phyloP scores from a whole-genome alignment of 2,113 vertebrate genomes.

The Python bivittatus region DNA sequence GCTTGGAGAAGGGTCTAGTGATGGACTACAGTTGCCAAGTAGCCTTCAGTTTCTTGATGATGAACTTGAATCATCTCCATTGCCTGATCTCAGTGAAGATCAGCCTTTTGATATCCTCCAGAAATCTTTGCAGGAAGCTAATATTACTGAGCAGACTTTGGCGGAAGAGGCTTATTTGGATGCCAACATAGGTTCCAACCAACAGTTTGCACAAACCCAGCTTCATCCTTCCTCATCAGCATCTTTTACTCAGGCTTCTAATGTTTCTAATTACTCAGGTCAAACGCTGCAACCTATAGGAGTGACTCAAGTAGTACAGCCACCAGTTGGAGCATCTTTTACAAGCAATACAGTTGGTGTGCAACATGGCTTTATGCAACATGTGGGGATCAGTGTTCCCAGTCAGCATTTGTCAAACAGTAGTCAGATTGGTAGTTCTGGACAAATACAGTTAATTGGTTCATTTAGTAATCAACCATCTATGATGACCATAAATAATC shows the following conservation, averaged over 20 bases:
- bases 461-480: constrained; percentile 88
- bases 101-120: constrained; percentile 98
- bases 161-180: constrained; percentile 96
- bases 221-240: constrained; percentile 83
- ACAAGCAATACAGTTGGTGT: constrained; percentile 84
- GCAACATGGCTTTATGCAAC: constrained; percentile 92
- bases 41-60: constrained; percentile 97
- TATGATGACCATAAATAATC: constrained; percentile 94
- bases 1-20: constrained; percentile 84
- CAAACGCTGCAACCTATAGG: constrained; percentile 80
- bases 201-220: constrained; percentile 81
- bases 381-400: constrained; percentile 82
- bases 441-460: constrained; percentile 93
- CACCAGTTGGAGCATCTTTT: constrained; percentile 80
- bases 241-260: constrained; percentile 85
- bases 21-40: constrained; percentile 90
- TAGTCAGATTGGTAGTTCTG: constrained; percentile 83
- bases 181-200: constrained; percentile 83
- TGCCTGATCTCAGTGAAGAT: constrained; percentile 90
- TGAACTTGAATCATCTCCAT: constrained; percentile 89
- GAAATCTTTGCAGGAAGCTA: constrained; percentile 96
- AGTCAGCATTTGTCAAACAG: constrained; percentile 87
- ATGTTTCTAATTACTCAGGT: constrained; percentile 85
- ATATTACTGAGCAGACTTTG: constrained; percentile 98
- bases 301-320: constrained; percentile 81